Base-by-base conservation (phyloP, 1,140 invertebrate species). In the Leptinotarsa defecta region DNA sequence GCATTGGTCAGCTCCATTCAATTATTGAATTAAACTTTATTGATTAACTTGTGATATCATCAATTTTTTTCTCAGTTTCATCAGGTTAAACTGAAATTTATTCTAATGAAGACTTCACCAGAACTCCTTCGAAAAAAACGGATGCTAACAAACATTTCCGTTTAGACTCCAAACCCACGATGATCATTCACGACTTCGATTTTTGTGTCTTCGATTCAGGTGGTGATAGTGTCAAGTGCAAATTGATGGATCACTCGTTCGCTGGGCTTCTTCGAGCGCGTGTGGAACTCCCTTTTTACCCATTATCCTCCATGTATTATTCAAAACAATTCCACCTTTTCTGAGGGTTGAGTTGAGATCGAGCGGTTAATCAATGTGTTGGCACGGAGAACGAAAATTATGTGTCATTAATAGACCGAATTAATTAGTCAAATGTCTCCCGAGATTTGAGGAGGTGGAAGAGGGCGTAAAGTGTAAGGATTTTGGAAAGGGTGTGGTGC, bases 141-240 rank as follows among this genome's bases (percentile, higher is more conserved):
- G 34, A 43, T 43, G 34, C 34, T 6, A 3, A 57, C 0, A 57
- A n/a, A 57, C 15, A 57, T 17, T 57, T 57, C n/a, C 52, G 15
- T 57, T 57, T 57, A 13, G 52, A n/a, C 13, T 57, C 52, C 52
- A 57, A 19, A 19, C 52, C 52, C n/a, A 57, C 52, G 15, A 17
- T 15, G 52, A 57, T 57, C 17, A 17, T 19, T 57, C 52, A 15
- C 52, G 6, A 15, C 52, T n/a, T 57, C 52, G 52, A 57, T 57
- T 19, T 19, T 17, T 57, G 15, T 19, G 52, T 57, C 52, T 15
- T 17, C 63, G 80, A 82, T 82, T 72, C 78, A 82, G 78, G 79
- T 79, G 81, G 76, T 81, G 81, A 82, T 82, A 82, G 77, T 78
- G 81, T 82, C 81, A n/a, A n/a, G 74, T 57, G 76, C 74, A 71